Evolutionary conservation across 2,797 vertebrate genomes (phyloP).

Genomic region (Prunella strophiata): DNA sequence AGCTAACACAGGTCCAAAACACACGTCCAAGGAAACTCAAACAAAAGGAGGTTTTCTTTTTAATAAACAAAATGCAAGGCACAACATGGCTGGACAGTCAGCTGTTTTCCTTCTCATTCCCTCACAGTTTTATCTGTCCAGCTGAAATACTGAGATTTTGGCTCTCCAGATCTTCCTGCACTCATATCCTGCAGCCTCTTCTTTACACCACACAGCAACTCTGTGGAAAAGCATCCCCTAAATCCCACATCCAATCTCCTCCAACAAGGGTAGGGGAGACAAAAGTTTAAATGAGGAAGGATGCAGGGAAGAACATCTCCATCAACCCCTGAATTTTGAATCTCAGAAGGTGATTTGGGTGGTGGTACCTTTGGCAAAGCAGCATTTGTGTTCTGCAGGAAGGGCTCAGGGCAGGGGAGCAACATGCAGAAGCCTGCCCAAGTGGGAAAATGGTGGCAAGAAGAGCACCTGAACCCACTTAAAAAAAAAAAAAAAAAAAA

Average conservation of each 20-base stretch:
- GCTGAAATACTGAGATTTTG: neutral
- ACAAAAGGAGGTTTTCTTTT: neutral
- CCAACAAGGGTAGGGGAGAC: accelerated
- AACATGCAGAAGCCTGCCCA: neutral
- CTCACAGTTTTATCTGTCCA: neutral
- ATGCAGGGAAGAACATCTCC: neutral
- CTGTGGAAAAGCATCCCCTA: neutral
- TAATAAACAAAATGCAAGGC: neutral
- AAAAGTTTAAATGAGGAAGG: neutral
- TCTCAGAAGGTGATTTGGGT: neutral
- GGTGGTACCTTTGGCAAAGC: neutral
- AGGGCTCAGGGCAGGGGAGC: neutral
- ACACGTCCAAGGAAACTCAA: no score
- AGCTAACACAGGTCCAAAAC: neutral
- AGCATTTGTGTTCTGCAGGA: neutral
- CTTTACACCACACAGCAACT: neutral
- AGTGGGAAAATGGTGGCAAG: neutral
- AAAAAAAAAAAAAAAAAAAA: neutral
- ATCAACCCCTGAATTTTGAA: neutral
- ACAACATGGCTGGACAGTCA: neutral
- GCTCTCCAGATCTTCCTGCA: neutral
- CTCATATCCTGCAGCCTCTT: neutral
- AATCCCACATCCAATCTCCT: neutral
- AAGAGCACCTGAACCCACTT: neutral
- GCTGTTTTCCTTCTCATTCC: neutral